Conservation (phyloP, 2,797 vertebrate species). For the Diplodus sargus region DNA sequence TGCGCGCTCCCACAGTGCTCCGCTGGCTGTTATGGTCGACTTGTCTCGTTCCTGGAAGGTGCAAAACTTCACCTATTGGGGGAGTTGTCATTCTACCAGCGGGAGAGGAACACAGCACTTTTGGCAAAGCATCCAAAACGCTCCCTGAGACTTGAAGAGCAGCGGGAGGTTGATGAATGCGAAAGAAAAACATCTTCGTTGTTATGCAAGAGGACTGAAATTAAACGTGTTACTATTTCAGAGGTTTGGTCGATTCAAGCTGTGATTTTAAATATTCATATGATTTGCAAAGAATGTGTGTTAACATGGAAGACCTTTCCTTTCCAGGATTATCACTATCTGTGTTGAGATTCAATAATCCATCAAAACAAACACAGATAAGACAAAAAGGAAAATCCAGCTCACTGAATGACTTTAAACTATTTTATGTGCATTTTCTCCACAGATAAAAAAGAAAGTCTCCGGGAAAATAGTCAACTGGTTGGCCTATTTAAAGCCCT, state of each 20-base stretch:
- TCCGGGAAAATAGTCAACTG: slow-evolving; percentile 1
- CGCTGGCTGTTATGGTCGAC: slow-evolving; percentile 66
- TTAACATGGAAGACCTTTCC: slow-evolving; percentile 51
- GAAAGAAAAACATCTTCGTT: slow-evolving; percentile 64
- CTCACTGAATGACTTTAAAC: background rate
- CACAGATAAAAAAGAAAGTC: slow-evolving; percentile 29
- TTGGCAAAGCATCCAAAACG: slow-evolving; percentile 66
- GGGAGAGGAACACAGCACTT: slow-evolving; percentile 66
- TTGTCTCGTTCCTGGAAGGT: slow-evolving; percentile 74
- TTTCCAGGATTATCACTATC: slow-evolving; percentile 16
- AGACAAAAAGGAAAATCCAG: background rate
- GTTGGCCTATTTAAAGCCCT: too few species aligned
- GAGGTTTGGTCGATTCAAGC: slow-evolving; percentile 62
- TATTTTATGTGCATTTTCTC: background rate
- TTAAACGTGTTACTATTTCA: slow-evolving; percentile 61
- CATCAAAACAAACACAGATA: slow-evolving; percentile 34
- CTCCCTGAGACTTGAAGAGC: slow-evolving; percentile 58
- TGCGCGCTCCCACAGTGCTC: slow-evolving; percentile 43
- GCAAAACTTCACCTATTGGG: slow-evolving; percentile 73
- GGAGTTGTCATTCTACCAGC: slow-evolving; percentile 76
- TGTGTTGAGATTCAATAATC: slow-evolving; percentile 32
- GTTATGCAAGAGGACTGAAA: slow-evolving; percentile 65
- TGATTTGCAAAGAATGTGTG: slow-evolving; percentile 44
- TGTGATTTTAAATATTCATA: slow-evolving; percentile 74
- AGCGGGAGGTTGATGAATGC: slow-evolving; percentile 77